Conservation (phyloP, 2,888 invertebrate species). For the Cataglyphis cursor region DNA sequence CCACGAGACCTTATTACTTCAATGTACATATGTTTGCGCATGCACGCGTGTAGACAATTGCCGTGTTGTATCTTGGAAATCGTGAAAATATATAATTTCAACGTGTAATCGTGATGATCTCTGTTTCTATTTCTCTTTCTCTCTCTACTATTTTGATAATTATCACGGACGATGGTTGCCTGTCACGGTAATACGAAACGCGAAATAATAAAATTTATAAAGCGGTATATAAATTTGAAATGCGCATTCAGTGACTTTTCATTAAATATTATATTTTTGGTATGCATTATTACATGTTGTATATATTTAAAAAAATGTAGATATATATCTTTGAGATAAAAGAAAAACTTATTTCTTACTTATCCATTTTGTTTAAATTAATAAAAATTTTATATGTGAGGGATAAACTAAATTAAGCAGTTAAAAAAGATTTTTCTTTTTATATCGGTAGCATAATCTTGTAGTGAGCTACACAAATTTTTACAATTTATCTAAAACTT, state of each 20-base stretch:
- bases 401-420: background rate
- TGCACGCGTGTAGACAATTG: slow-evolving; percentile 23
- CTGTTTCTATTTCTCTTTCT: background rate
- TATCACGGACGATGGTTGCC: background rate
- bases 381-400: background rate
- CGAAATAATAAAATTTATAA: background rate
- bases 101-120: slow-evolving; percentile 13
- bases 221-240: background rate
- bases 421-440: background rate
- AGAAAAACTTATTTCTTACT: background rate
- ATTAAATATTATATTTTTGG: too few species aligned
- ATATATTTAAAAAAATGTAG: background rate
- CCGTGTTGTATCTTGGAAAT: slow-evolving; percentile 9
- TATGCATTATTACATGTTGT: background rate
- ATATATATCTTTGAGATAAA: background rate
- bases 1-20: slow-evolving; percentile 38
- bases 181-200: background rate
- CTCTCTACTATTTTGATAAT: background rate
- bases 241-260: background rate
- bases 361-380: background rate
- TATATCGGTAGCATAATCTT: background rate
- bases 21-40: slow-evolving; percentile 13
- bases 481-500: background rate
- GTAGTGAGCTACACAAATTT: background rate
- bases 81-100: slow-evolving; percentile 38